phyloP scores from a whole-genome alignment of 2,888 invertebrate genomes.

The Drosophila hamatofila region DNA sequence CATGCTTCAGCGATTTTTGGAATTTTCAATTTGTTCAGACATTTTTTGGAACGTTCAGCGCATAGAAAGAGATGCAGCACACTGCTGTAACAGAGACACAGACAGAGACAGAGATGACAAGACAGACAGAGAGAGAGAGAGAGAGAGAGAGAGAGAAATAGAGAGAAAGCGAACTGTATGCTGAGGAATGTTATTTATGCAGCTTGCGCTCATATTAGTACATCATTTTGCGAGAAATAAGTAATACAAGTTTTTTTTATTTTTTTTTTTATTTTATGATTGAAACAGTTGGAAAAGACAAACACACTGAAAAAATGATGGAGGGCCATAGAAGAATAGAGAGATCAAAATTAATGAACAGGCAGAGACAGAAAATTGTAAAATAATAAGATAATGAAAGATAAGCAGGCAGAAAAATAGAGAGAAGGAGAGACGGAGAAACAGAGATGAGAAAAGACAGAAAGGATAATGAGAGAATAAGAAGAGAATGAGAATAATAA shows the following conservation, averaged over 20 bases:
- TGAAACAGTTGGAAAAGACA: neutral
- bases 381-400: no score
- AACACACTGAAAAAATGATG: neutral
- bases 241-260: neutral
- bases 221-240: constrained; percentile 10
- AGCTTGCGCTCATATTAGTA: constrained; percentile 20
- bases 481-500: no score
- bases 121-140: neutral
- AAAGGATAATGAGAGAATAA: no score
- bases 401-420: no score
- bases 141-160: neutral
- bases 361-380: neutral
- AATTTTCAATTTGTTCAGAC: constrained; percentile 79
- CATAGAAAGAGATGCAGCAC: constrained; percentile 24
- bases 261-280: neutral
- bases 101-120: neutral
- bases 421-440: no score
- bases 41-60: constrained; percentile 62
- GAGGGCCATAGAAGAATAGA: neutral
- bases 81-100: neutral
- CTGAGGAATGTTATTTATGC: constrained; percentile 25
- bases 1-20: constrained; percentile 79
- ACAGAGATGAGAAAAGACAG: no score
- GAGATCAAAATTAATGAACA: no score
- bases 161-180: neutral